Percentiles rank a stretch among this genome's conserved stretches.
Conservation (phyloP, 2,888 invertebrate genomes). For the Apomyelois bistriatella region DNA sequence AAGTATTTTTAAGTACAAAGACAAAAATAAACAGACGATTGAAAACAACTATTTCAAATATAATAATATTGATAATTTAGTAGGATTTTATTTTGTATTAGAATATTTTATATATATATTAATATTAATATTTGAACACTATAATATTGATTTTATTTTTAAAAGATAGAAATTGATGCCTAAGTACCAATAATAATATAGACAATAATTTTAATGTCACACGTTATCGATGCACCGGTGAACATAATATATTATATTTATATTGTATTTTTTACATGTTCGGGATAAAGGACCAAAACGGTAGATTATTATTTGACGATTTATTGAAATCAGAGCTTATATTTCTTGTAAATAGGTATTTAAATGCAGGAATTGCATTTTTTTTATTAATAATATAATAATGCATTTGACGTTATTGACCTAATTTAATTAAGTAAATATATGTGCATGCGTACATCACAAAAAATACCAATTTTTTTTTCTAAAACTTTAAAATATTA, state of each 20-base stretch:
- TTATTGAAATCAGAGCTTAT: conserved; percentile 34
- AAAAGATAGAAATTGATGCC: background rate
- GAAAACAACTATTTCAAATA: no score
- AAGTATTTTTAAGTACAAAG: no score
- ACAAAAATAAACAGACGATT: no score
- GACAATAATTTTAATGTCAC: conserved; percentile 38
- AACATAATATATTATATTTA: background rate
- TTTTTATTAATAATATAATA: background rate
- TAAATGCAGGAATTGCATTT: background rate
- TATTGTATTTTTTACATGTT: conserved; percentile 22
- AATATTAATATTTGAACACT: no score
- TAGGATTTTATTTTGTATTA: no score
- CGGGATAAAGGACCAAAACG: conserved; percentile 39
- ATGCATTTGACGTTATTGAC: background rate
- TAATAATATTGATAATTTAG: no score
- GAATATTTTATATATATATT: no score
- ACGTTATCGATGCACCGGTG: conserved; percentile 31
- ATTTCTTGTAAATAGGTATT: conserved; percentile 15
- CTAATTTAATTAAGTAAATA: no score
- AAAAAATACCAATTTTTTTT: no score
- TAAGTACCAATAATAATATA: conserved; percentile 12
- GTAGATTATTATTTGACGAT: conserved; percentile 26
- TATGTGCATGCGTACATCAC: no score
- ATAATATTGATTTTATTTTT: background rate
- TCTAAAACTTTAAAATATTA: no score